These are phyloP conservation scores for Baronia brevicornis DNA, from an alignment of 2,888 invertebrate genomes.

Conservation along the genomic window DNA sequence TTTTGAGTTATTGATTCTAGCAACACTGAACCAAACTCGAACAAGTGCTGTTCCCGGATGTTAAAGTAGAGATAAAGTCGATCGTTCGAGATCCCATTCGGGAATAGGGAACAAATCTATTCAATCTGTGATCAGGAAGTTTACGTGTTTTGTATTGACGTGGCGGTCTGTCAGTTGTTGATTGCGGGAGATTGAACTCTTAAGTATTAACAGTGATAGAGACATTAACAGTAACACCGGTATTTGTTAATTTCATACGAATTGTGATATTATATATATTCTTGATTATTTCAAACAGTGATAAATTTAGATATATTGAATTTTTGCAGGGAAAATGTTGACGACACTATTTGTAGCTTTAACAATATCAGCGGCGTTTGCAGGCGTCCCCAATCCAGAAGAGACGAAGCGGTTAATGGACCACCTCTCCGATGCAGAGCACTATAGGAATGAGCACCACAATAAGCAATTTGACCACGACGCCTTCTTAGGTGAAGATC, in stretches of 20 bases:
- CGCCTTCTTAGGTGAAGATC: constrained; percentile 95
- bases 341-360: constrained; percentile 48
- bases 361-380: constrained; percentile 55
- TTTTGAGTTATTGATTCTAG: too few relatives aligned
- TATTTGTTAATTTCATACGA: neutral
- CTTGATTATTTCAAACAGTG: neutral
- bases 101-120: constrained; percentile 27
- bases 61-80: constrained; percentile 4
- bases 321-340: constrained; percentile 45
- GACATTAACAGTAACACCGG: neutral
- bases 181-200: constrained; percentile 7
- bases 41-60: too few relatives aligned
- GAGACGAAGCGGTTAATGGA: constrained; percentile 80
- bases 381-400: constrained; percentile 82
- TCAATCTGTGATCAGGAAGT: constrained; percentile 47
- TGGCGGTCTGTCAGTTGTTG: constrained; percentile 34
- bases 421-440: constrained; percentile 85
- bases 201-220: too few relatives aligned
- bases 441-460: constrained; percentile 87
- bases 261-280: neutral
- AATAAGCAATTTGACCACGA: constrained; percentile 97
- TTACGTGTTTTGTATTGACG: constrained; percentile 57
- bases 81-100: constrained; percentile 11
- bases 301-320: constrained; percentile 10
- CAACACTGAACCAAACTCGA: too few relatives aligned